Evolutionary conservation across 2,888 invertebrate species (phyloP).

Genomic region (Protonemura montana): DNA sequence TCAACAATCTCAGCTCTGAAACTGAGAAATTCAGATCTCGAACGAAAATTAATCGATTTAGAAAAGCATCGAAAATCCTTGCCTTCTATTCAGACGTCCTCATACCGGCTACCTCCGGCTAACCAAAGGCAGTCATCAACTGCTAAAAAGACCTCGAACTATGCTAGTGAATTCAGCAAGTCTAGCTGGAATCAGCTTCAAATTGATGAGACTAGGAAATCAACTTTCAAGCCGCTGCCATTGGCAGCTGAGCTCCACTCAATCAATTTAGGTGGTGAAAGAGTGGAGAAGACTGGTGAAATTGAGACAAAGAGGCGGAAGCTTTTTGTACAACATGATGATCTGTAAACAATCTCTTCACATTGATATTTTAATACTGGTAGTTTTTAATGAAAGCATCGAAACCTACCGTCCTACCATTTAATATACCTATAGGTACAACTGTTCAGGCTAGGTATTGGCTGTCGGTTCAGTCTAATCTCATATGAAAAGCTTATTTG

Average conservation of each 20-base stretch:
- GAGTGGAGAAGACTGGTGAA: background rate
- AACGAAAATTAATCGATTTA: background rate
- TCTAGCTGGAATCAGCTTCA: background rate
- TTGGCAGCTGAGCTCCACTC: background rate
- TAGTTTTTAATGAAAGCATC: too few species aligned
- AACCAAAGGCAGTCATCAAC: background rate
- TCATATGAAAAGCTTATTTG: too few species aligned
- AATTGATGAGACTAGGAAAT: background rate
- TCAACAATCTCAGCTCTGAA: conserved; percentile 1
- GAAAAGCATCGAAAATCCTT: background rate
- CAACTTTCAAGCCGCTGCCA: background rate
- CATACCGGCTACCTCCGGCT: background rate
- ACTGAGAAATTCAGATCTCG: background rate
- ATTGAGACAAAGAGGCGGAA: background rate
- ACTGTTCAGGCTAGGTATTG: too few species aligned
- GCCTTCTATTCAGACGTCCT: background rate
- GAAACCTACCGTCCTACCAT: too few species aligned
- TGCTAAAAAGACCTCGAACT: background rate
- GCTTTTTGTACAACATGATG: background rate
- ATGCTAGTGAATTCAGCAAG: background rate
- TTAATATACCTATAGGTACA: too few species aligned
- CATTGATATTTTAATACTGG: too few species aligned
- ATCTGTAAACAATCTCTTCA: background rate
- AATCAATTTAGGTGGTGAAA: background rate
- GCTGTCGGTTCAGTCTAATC: too few species aligned